Evolutionary conservation across 1,140 invertebrate species (phyloP).

Genomic region (Triops cancriformis): DNA sequence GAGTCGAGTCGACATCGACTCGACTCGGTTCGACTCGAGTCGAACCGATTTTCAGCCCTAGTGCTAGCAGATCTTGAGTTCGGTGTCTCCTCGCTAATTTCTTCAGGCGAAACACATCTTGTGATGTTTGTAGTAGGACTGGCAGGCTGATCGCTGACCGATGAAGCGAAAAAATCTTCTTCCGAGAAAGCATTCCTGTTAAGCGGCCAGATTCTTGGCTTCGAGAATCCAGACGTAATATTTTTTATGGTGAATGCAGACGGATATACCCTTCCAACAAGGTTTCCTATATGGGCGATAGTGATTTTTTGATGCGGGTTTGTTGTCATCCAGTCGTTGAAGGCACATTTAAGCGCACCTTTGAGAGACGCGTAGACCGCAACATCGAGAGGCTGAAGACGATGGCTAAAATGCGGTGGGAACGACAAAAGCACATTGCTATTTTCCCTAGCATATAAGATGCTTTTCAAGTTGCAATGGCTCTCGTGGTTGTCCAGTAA

Average conservation of each 20-base stretch:
- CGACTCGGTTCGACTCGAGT: no score
- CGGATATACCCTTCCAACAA: conserved; percentile 29
- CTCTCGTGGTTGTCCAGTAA: conserved; percentile 31
- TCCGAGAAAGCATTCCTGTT: conserved; percentile 30
- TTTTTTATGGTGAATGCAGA: conserved; percentile 25
- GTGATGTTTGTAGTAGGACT: not conserved
- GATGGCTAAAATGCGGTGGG: conserved; percentile 36
- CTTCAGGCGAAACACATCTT: not conserved
- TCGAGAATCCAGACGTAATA: conserved; percentile 32
- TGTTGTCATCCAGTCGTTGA: conserved; percentile 31
- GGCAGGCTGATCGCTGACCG: conserved; percentile 20
- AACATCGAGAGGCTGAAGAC: conserved; percentile 38
- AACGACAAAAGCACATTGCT: conserved; percentile 40
- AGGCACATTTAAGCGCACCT: no score
- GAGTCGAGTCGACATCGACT: no score
- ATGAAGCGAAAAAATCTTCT: no score
- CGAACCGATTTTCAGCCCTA: no score
- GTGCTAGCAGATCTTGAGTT: not conserved
- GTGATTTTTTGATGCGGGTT: conserved; percentile 32
- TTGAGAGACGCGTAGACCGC: conserved; percentile 37
- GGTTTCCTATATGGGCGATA: conserved; percentile 30
- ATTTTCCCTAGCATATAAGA: conserved; percentile 47
- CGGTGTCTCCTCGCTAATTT: not conserved
- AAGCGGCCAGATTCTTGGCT: conserved; percentile 31
- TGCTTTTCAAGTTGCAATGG: conserved; percentile 31